phyloP scores from a whole-genome alignment of 2,888 invertebrate species.

The Pocota personata region DNA sequence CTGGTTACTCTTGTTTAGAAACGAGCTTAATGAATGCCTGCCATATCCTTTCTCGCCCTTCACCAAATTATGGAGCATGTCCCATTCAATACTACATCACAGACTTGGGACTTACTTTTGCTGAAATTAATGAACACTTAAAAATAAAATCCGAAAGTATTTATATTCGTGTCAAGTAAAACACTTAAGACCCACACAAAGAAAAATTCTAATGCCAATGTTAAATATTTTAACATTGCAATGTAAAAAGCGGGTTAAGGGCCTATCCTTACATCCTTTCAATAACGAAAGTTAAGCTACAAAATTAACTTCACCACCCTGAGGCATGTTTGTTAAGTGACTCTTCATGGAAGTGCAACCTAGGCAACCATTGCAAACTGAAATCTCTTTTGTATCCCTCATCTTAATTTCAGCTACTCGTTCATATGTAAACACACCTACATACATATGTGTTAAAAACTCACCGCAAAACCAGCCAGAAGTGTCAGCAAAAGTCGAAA shows the following conservation, averaged over 20 bases:
- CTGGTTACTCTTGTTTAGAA: no score
- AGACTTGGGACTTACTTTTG: not conserved
- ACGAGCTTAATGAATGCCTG: no score
- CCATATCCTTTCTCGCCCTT: no score
- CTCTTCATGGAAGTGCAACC: slow-evolving; percentile 27
- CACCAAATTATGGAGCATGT: no score
- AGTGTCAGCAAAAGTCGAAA: slow-evolving; percentile 57
- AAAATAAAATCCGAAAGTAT: not conserved
- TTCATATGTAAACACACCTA: slow-evolving; percentile 7
- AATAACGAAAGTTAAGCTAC: slow-evolving; percentile 33
- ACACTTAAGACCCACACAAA: not conserved
- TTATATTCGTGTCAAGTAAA: slow-evolving; percentile 11
- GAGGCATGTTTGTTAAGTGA: slow-evolving; percentile 22
- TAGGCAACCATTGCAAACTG: slow-evolving; percentile 24
- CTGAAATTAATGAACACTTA: not conserved
- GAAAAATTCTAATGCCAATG: slow-evolving; percentile 6
- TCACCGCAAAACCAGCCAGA: slow-evolving; percentile 48
- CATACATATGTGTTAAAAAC: slow-evolving; percentile 17
- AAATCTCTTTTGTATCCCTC: slow-evolving; percentile 7
- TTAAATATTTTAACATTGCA: not conserved
- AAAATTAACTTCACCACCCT: slow-evolving; percentile 20
- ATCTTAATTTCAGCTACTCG: slow-evolving; percentile 16
- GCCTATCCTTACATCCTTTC: slow-evolving; percentile 26
- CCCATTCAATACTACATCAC: not conserved
- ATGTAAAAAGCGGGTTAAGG: slow-evolving; percentile 34